Conservation (phyloP, 1,140 invertebrate genomes). For the Macrocentrus cingulum region DNA sequence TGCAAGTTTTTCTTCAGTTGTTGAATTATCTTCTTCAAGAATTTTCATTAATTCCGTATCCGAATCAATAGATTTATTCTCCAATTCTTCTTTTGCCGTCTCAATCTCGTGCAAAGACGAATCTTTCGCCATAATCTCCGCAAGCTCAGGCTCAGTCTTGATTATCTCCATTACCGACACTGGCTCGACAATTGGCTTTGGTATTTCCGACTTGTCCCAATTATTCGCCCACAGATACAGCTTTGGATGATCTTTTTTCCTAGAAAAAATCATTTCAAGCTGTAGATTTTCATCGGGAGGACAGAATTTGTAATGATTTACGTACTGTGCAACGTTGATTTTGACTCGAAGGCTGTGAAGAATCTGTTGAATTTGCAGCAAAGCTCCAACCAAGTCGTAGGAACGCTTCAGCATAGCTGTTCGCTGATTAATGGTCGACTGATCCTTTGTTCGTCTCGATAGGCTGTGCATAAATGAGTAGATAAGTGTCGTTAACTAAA, state of each 20-base stretch:
- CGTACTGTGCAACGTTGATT: conserved; percentile 75
- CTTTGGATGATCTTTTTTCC: conserved; percentile 79
- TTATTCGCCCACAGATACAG: conserved; percentile 83
- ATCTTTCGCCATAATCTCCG: conserved; percentile 28
- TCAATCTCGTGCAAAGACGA: conserved; percentile 39
- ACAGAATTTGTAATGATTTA: conserved; percentile 29
- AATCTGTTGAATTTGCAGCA: conserved; percentile 68
- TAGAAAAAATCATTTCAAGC: conserved; percentile 42
- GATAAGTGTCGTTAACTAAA: no score
- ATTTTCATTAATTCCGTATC: conserved; percentile 56
- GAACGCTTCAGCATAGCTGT: conserved; percentile 65
- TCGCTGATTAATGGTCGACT: conserved; percentile 50
- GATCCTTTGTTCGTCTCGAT: conserved; percentile 48
- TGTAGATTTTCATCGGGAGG: neutral
- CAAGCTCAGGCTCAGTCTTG: conserved; percentile 29
- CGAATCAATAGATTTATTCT: conserved; percentile 53
- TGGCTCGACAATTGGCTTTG: conserved; percentile 41
- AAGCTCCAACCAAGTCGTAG: conserved; percentile 71
- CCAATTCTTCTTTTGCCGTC: no score
- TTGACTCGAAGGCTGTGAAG: conserved; percentile 74
- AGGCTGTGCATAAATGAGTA: conserved; percentile 42
- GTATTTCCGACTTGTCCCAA: conserved; percentile 67
- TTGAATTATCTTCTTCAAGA: conserved; percentile 52
- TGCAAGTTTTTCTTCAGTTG: conserved; percentile 38
- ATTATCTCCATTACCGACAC: conserved; percentile 48